phyloP scores from a whole-genome alignment of 2,797 vertebrate genomes.

The Poeciliopsis turneri region DNA sequence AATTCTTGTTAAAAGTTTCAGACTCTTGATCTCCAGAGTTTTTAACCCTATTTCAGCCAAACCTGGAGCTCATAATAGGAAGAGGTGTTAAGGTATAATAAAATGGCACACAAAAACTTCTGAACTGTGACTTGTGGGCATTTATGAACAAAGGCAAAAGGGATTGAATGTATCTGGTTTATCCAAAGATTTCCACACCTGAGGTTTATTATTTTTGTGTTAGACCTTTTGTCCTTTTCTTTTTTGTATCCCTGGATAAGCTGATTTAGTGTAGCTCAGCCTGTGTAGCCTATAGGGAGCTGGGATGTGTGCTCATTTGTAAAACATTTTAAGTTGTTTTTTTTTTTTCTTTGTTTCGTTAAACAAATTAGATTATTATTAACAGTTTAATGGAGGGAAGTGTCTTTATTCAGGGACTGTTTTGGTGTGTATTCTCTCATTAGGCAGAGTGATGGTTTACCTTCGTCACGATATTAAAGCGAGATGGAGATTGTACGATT shows the following conservation, averaged over 20 bases:
- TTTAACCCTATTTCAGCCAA: neutral
- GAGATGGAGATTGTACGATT: conserved; percentile 23
- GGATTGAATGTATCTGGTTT: conserved; percentile 52
- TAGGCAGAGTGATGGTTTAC: conserved; percentile 48
- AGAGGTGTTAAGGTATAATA: neutral
- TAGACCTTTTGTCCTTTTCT: conserved; percentile 14
- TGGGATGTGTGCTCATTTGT: conserved; percentile 30
- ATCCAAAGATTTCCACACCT: conserved; percentile 55
- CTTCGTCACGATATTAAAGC: conserved; percentile 51
- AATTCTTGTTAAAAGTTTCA: neutral
- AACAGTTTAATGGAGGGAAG: conserved; percentile 26
- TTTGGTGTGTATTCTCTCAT: conserved; percentile 44
- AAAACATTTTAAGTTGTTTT: conserved; percentile 16
- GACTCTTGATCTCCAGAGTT: neutral
- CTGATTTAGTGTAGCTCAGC: conserved; percentile 12
- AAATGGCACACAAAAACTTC: conserved; percentile 16
- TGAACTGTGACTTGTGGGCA: conserved; percentile 37
- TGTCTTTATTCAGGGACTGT: conserved; percentile 64
- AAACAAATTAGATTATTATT: neutral
- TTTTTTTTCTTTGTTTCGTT: conserved; percentile 1
- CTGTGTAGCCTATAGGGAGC: conserved; percentile 3
- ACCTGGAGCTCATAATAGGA: neutral
- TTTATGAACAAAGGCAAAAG: conserved; percentile 27
- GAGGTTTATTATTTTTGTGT: conserved; percentile 17
- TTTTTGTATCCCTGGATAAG: conserved; percentile 2